These are phyloP conservation scores for Anguilla megastoma DNA, from an alignment of 2,797 vertebrate species.

Conservation along the genomic window DNA sequence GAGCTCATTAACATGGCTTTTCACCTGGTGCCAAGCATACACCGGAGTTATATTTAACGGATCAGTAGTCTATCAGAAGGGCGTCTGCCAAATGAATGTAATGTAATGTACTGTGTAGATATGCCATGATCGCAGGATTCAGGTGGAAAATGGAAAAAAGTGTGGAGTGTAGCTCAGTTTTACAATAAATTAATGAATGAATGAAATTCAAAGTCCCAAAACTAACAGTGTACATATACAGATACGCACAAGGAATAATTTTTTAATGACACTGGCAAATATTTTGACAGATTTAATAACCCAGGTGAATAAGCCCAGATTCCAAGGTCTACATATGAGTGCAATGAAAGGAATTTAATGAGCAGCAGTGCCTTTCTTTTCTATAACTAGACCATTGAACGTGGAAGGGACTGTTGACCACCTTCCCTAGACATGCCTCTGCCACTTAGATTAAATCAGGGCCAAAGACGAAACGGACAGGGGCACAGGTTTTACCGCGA, in stretches of 20 bases:
- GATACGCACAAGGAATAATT: background rate
- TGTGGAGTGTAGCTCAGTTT: background rate
- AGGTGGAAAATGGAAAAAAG: background rate
- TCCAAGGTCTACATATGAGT: background rate
- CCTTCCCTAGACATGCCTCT: background rate
- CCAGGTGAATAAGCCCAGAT: background rate
- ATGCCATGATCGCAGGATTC: background rate
- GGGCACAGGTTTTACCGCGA: background rate
- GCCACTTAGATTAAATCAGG: background rate
- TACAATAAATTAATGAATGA: background rate
- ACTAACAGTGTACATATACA: background rate
- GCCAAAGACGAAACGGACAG: background rate
- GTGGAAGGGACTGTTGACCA: background rate
- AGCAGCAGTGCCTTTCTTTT: background rate
- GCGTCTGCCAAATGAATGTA: background rate
- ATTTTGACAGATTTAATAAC: background rate
- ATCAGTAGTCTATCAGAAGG: background rate
- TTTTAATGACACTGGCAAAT: background rate
- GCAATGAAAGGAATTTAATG: background rate
- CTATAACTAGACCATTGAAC: background rate
- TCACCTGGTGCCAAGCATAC: background rate
- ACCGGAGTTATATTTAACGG: background rate
- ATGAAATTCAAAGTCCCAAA: background rate
- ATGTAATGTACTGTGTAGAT: background rate
- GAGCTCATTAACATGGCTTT: slow-evolving; percentile 19